phyloP scores from a whole-genome alignment of 2,113 vertebrate genomes.

The Dasypus novemcinctus region DNA sequence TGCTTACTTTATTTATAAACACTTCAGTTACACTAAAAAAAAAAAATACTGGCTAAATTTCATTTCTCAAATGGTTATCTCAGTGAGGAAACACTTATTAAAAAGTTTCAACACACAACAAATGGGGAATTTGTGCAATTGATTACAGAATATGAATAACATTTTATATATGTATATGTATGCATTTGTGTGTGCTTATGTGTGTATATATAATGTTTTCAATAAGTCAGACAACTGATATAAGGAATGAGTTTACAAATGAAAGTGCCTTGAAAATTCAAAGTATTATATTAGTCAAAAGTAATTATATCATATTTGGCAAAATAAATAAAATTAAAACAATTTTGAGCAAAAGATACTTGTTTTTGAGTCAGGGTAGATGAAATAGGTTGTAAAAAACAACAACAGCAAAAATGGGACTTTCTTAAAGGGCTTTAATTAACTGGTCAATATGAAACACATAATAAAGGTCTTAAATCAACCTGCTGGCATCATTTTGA shows the following conservation, averaged over 20 bases:
- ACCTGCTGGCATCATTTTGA: not conserved
- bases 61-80: not conserved
- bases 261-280: not conserved
- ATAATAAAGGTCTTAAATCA: not conserved
- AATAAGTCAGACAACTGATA: not conserved
- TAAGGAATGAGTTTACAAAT: not conserved
- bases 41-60: not conserved
- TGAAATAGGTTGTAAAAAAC: not conserved
- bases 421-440: slow-evolving; percentile 14
- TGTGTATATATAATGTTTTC: no score
- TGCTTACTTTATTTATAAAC: not conserved
- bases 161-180: not conserved
- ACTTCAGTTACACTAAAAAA: not conserved
- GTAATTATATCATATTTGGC: not conserved
- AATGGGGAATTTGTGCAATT: not conserved
- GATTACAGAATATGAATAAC: not conserved
- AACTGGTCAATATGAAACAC: not conserved
- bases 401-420: not conserved
- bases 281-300: not conserved
- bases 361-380: not conserved
- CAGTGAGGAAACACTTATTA: not conserved
- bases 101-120: not conserved
- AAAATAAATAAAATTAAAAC: not conserved
- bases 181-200: not conserved
- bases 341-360: not conserved